Percentiles rank a stretch among this genome's conserved stretches.
These are phyloP conservation scores for Aphodius sticticus DNA, from an alignment of 2,888 invertebrate genomes.

Conservation along the genomic window DNA sequence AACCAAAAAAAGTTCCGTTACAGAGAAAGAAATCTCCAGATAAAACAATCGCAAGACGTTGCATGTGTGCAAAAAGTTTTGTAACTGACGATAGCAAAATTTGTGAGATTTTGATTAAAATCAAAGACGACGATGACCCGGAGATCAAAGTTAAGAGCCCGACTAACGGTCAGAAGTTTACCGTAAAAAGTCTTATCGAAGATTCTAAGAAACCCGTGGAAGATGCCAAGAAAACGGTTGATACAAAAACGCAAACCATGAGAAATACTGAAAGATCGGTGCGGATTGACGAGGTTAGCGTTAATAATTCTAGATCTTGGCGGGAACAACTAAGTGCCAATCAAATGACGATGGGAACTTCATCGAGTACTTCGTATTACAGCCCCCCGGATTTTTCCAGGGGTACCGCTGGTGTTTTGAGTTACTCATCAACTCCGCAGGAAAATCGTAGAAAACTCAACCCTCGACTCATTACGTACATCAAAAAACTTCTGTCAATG, in stretches of 20 bases:
- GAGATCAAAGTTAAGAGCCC: slow-evolving; percentile 48
- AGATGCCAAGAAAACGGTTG: slow-evolving; percentile 27
- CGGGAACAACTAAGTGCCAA: slow-evolving; percentile 52
- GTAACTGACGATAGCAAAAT: slow-evolving; percentile 45
- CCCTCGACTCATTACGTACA: slow-evolving; percentile 59
- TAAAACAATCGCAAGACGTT: neutral
- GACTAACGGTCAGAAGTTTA: slow-evolving; percentile 11
- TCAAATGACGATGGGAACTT: slow-evolving; percentile 39
- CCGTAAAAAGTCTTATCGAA: slow-evolving; percentile 26
- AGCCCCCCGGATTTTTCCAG: slow-evolving; percentile 54
- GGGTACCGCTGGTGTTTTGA: neutral
- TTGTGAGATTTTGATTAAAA: slow-evolving; percentile 56
- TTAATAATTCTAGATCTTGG: slow-evolving; percentile 46
- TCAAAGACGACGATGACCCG: slow-evolving; percentile 50
- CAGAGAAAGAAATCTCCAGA: neutral
- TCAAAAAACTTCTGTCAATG: slow-evolving; percentile 64
- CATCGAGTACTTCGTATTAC: slow-evolving; percentile 56
- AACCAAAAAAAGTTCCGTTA: neutral
- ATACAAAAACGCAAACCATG: slow-evolving; percentile 10
- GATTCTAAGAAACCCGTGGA: slow-evolving; percentile 26
- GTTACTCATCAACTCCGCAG: no score
- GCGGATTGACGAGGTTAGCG: neutral
- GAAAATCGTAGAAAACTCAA: slow-evolving; percentile 46
- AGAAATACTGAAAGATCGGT: neutral
- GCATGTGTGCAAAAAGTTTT: neutral